phyloP scores from a whole-genome alignment of 2,888 invertebrate species.

The Drosophila colorata region DNA sequence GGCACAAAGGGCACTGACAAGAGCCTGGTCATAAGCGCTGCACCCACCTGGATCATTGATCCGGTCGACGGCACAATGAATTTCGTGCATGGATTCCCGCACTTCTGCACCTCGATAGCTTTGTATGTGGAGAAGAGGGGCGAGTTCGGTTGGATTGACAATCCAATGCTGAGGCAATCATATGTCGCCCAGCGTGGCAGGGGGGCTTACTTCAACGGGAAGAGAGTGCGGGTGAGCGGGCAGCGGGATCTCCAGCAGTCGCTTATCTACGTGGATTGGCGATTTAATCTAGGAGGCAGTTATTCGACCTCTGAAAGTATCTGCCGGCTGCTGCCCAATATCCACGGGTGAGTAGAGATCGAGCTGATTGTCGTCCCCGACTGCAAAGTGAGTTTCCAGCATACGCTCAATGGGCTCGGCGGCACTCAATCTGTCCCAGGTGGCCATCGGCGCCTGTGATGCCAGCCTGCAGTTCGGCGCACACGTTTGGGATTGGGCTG shows the following conservation, averaged over 20 bases:
- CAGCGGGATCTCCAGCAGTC: conserved; percentile 30
- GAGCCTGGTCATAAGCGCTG: conserved; percentile 80
- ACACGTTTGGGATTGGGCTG: conserved; percentile 96
- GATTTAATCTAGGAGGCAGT: not conserved
- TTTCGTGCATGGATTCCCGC: conserved; percentile 59
- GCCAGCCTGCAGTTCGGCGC: conserved; percentile 94
- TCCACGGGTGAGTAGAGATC: conserved; percentile 34
- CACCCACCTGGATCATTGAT: conserved; percentile 67
- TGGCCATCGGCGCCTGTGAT: conserved; percentile 95
- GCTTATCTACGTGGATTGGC: conserved; percentile 20
- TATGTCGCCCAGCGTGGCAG: conserved; percentile 21
- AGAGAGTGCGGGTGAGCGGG: conserved; percentile 11
- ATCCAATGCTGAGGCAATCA: conserved; percentile 43
- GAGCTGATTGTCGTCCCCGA: not conserved
- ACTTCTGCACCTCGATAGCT: conserved; percentile 54
- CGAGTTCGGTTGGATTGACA: conserved; percentile 31
- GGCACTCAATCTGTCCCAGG: conserved; percentile 96
- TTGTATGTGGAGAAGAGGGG: conserved; percentile 23
- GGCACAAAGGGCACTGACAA: conserved; percentile 93
- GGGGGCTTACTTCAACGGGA: conserved; percentile 20
- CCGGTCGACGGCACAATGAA: conserved; percentile 60
- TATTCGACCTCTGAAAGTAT: not conserved
- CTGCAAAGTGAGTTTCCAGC: conserved; percentile 85
- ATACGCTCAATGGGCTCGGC: conserved; percentile 95
- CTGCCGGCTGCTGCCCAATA: conserved; percentile 10